A percentile compares a stretch with the other conserved stretches of the same genome.
Evolutionary conservation across 2,113 vertebrate species (phyloP).

Genomic region (Leucoraja erinaceus): DNA sequence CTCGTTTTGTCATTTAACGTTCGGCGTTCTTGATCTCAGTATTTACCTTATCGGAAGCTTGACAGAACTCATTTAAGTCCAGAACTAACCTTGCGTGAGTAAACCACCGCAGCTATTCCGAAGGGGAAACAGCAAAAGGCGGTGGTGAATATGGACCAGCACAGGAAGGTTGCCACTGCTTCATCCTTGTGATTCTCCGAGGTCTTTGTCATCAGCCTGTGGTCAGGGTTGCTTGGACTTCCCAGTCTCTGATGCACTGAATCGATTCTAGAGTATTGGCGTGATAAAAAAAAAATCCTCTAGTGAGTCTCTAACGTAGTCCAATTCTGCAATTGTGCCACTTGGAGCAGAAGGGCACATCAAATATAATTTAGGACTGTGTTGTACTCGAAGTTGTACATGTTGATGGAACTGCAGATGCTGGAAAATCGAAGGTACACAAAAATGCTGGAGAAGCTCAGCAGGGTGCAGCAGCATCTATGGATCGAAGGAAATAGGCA

Average conservation of each 20-base stretch:
- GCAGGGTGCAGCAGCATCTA: too few relatives aligned
- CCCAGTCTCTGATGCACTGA: not conserved
- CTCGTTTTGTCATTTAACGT: not conserved
- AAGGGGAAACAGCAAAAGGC: constrained; percentile 1
- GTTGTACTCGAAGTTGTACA: not conserved
- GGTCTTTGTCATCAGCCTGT: not conserved
- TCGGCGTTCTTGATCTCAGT: not conserved
- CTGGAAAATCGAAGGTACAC: too few relatives aligned
- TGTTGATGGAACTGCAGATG: too few relatives aligned
- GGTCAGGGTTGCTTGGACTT: not conserved
- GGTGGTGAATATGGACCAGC: constrained; percentile 8
- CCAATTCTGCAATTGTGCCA: not conserved
- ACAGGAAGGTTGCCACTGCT: not conserved
- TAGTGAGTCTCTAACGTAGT: not conserved
- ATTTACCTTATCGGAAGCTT: not conserved
- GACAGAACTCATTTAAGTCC: not conserved
- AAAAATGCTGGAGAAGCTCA: too few relatives aligned
- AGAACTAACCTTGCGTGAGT: constrained; percentile 27
- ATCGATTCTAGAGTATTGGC: not conserved
- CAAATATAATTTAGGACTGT: not conserved
- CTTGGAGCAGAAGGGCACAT: not conserved
- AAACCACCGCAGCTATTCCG: constrained; percentile 28
- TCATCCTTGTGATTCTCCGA: not conserved
- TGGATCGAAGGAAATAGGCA: too few relatives aligned
- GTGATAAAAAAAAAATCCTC: not conserved